Conservation (phyloP, 2,113 vertebrate genomes). For the Ptyas mucosa region DNA sequence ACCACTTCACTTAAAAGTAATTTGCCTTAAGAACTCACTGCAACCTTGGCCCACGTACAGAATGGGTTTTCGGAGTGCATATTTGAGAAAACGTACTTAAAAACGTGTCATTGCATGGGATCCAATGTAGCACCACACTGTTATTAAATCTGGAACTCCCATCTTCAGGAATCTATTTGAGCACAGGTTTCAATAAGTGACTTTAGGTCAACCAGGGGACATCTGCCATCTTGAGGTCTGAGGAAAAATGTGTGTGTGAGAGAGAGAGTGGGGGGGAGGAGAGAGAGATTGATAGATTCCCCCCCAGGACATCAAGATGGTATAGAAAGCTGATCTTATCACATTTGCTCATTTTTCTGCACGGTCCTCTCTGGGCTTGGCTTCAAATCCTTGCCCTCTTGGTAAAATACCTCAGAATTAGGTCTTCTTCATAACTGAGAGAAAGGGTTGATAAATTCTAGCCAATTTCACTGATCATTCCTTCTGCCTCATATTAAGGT, state of each 20-base stretch:
- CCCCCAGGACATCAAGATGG: not conserved
- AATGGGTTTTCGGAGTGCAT: not conserved
- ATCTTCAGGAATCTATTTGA: not conserved
- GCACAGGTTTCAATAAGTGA: not conserved
- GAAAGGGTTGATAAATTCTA: not conserved
- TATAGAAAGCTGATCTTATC: not conserved
- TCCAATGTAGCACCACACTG: not conserved
- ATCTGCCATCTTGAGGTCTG: not conserved
- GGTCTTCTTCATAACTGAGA: not conserved
- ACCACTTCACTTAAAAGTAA: not conserved
- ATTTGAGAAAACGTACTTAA: not conserved
- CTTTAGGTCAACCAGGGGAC: not conserved
- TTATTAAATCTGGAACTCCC: not conserved
- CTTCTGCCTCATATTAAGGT: not conserved
- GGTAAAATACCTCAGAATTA: not conserved
- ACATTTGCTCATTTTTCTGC: not conserved
- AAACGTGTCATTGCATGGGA: too few species aligned
- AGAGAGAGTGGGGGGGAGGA: too few species aligned
- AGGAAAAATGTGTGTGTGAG: not conserved
- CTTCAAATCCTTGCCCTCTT: not conserved
- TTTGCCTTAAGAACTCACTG: not conserved
- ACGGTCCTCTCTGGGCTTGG: not conserved
- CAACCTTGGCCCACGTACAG: not conserved
- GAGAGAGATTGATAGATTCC: not conserved
- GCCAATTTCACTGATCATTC: not conserved